Conservation (phyloP, 1,140 invertebrate genomes). For the Muscidifurax raptorellus region DNA sequence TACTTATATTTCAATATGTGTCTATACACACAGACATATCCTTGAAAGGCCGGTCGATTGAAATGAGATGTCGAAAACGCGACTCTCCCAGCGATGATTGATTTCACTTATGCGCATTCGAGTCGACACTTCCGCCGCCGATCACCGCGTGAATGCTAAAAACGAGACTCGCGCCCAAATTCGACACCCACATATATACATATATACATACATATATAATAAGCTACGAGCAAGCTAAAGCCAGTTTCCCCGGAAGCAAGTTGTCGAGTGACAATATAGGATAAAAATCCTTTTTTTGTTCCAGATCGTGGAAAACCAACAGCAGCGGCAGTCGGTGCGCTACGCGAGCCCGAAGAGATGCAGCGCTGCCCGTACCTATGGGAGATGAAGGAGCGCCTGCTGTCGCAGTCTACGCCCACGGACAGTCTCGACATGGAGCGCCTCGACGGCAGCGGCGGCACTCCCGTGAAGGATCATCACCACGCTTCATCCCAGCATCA, state of each 20-base stretch:
- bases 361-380: slow-evolving; percentile 92
- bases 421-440: slow-evolving; percentile 76
- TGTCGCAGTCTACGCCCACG: slow-evolving; percentile 79
- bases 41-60: background rate
- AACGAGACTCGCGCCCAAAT: slow-evolving; percentile 3
- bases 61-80: background rate
- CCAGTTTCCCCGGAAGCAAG: background rate
- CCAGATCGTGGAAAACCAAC: slow-evolving; percentile 39
- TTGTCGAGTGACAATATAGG: no score
- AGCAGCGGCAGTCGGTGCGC: background rate
- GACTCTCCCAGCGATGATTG: background rate
- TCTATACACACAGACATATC: no score
- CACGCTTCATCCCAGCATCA: background rate
- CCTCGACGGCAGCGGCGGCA: slow-evolving; percentile 68
- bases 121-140: background rate
- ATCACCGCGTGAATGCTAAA: background rate
- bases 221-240: background rate
- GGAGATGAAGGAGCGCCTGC: slow-evolving; percentile 92
- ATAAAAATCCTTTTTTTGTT: background rate
- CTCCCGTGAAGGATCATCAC: slow-evolving; percentile 19
- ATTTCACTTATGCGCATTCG: slow-evolving; percentile 5
- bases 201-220: no score
- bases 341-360: slow-evolving; percentile 77
- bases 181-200: background rate
- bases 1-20: no score